Percentiles rank a stretch among this genome's conserved stretches.
These are phyloP conservation scores for Nothura maculosa DNA, from an alignment of 2,797 vertebrate genomes.

Conservation along the genomic window DNA sequence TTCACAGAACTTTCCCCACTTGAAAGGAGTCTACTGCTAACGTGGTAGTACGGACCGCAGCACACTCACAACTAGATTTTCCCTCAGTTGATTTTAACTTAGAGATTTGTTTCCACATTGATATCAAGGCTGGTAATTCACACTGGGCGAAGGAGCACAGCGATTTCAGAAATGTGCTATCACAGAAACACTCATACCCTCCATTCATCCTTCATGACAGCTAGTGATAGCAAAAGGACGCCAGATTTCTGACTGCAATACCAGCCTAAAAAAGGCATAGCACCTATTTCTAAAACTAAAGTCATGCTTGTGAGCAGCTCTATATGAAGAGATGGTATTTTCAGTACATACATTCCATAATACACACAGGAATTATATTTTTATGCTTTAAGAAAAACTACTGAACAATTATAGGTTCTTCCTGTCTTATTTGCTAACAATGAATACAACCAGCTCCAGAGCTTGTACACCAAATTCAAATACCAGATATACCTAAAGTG, in stretches of 20 bases:
- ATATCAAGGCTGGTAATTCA: background rate
- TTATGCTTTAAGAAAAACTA: background rate
- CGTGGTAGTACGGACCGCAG: background rate
- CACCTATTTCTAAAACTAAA: background rate
- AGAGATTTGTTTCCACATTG: background rate
- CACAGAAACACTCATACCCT: background rate
- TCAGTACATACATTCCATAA: background rate
- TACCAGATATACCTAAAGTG: background rate
- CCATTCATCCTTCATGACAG: background rate
- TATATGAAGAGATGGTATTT: background rate
- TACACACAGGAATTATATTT: background rate
- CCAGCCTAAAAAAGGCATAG: background rate
- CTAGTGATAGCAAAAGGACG: background rate
- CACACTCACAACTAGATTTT: background rate
- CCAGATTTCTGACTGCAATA: background rate
- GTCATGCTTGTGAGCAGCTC: background rate
- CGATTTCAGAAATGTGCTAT: background rate
- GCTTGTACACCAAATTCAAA: background rate
- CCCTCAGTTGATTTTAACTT: background rate
- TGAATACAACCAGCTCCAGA: background rate
- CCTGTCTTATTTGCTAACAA: background rate
- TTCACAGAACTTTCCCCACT: background rate
- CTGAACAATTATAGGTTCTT: background rate
- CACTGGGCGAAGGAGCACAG: background rate
- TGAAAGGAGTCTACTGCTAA: slow-evolving; percentile 17